Percentiles rank a stretch among this genome's conserved stretches.
Evolutionary conservation across 2,113 vertebrate genomes (phyloP).

Genomic region (Oryzias curvinotus): DNA sequence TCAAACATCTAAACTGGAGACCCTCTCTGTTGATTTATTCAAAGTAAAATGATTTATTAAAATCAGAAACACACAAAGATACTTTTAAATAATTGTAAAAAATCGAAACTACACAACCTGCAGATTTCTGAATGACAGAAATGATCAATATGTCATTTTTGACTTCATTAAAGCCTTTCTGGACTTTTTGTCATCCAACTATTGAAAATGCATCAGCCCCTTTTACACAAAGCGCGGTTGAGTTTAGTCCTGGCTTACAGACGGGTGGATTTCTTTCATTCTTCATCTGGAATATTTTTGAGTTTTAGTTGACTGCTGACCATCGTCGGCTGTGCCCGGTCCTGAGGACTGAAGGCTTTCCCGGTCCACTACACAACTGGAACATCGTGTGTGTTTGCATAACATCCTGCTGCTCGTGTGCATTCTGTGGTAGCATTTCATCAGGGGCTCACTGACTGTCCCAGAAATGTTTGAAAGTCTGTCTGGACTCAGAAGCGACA

Average conservation of each 20-base stretch:
- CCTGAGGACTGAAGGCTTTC: background rate
- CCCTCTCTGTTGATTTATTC: too few relatives aligned
- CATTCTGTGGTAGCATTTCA: conserved; percentile 1
- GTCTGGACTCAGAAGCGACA: conserved; percentile 13
- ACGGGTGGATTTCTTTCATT: background rate
- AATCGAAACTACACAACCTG: too few relatives aligned
- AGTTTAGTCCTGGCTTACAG: background rate
- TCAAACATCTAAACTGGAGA: too few relatives aligned
- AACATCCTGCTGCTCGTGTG: background rate
- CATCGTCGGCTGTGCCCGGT: background rate
- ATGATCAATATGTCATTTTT: too few relatives aligned
- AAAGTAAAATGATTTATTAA: too few relatives aligned
- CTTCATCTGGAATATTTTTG: background rate
- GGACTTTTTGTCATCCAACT: too few relatives aligned
- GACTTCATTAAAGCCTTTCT: too few relatives aligned
- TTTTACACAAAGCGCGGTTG: background rate
- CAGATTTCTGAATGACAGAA: too few relatives aligned
- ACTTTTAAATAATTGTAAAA: too few relatives aligned
- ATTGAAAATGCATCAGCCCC: background rate
- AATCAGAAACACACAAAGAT: too few relatives aligned
- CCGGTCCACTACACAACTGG: conserved; percentile 5
- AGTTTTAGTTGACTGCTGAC: background rate
- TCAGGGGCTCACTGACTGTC: conserved; percentile 34
- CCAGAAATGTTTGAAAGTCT: conserved; percentile 24
- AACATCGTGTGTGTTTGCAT: background rate